phyloP scores from a whole-genome alignment of 2,797 vertebrate genomes.

The Leptoclinus maculatus region DNA sequence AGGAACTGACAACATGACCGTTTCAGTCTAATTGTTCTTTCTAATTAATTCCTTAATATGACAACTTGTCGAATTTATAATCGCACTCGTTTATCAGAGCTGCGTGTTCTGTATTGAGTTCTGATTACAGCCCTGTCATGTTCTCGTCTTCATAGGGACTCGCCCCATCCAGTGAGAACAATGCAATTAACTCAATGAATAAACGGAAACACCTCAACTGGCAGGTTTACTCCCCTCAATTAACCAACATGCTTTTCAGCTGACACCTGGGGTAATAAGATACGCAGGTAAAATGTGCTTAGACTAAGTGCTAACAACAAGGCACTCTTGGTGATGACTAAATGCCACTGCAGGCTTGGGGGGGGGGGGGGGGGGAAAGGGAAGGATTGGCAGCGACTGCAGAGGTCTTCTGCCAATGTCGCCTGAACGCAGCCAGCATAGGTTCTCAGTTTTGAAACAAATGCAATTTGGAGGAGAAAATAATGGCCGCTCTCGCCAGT shows the following conservation, averaged over 20 bases:
- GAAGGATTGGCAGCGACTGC: conserved; percentile 64
- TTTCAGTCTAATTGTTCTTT: background rate
- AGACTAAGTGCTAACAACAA: conserved; percentile 74
- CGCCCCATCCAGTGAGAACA: conserved; percentile 43
- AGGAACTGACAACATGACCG: conserved; percentile 3
- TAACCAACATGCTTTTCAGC: conserved; percentile 60
- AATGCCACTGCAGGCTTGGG: conserved; percentile 54
- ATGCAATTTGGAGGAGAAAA: conserved; percentile 50
- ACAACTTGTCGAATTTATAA: conserved; percentile 41
- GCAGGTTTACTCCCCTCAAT: conserved; percentile 70
- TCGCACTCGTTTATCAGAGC: conserved; percentile 10
- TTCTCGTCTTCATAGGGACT: conserved; percentile 33
- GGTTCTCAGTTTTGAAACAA: conserved; percentile 60
- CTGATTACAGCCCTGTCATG: conserved; percentile 62
- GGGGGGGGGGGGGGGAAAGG: conserved; percentile 40
- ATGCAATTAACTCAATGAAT: conserved; percentile 71
- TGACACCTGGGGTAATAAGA: conserved; percentile 75
- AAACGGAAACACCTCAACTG: conserved; percentile 57
- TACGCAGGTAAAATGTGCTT: conserved; percentile 77
- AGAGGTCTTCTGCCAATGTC: conserved; percentile 58
- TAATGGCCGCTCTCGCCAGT: conserved; percentile 18
- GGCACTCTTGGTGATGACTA: conserved; percentile 72
- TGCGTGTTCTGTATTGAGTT: conserved; percentile 33
- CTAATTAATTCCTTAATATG: conserved; percentile 39
- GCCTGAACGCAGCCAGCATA: conserved; percentile 45